phyloP scores from a whole-genome alignment of 2,113 vertebrate genomes.

The Hydrochoerus hydrochaeris region DNA sequence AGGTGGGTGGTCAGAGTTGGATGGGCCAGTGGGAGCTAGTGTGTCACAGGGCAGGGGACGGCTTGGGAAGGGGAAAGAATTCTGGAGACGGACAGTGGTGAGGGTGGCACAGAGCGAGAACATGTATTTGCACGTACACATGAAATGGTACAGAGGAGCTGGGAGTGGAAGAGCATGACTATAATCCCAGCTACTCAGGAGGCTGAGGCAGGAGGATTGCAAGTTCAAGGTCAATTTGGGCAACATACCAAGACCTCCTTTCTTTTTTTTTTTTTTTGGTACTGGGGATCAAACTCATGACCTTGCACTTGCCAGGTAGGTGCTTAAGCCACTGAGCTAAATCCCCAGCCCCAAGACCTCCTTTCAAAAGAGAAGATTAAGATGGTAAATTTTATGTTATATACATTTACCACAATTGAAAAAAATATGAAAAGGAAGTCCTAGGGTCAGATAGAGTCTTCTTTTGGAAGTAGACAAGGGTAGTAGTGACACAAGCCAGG shows the following conservation, averaged over 20 bases:
- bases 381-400: not conserved
- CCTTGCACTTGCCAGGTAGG: too few species aligned
- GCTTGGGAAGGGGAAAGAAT: not conserved
- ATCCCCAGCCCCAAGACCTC: too few species aligned
- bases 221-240: not conserved
- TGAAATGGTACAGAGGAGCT: not conserved
- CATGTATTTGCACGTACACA: not conserved
- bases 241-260: not conserved
- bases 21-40: not conserved
- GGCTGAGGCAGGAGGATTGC: not conserved
- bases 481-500: not conserved
- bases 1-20: too few species aligned
- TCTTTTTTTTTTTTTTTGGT: too few species aligned
- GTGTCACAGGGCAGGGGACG: not conserved
- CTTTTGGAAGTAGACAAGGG: not conserved
- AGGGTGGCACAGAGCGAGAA: not conserved
- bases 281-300: too few species aligned
- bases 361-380: not conserved
- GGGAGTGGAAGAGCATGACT: not conserved
- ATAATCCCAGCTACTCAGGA: not conserved
- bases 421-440: not conserved
- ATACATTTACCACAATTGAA: not conserved
- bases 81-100: not conserved
- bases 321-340: too few species aligned
- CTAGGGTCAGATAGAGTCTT: not conserved